Base-by-base conservation (phyloP, 1,140 invertebrate genomes). In the Cephus cinctus region DNA sequence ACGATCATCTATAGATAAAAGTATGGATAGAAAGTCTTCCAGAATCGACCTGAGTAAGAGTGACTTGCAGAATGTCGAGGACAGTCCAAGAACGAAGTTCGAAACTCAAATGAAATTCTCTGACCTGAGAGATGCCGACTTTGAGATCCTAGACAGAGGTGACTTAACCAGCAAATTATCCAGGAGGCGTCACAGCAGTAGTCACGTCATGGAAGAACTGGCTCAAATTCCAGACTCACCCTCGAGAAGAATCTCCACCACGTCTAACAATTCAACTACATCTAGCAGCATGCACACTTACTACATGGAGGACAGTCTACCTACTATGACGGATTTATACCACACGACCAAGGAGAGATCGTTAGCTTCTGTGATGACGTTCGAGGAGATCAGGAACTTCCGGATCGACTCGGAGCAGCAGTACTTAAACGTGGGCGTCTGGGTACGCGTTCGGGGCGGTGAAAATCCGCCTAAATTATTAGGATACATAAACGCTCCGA, bases 351-450 rank as follows among this genome's bases (percentile, higher is more conserved):
- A 67, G 12, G 73, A 75, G 11, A 73, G 67, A 14, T n/a, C 38
- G 2, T 63, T 55, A 8, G 65, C 74, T 0, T 65, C 62, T 23
- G 50, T 89, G 9, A 84, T 90, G 22, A 69, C 79, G 0, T 90
- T 92, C 52, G 83, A 92, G 43, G 90, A 94, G 59, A 81, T 86
- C 43, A 86, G 85, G 52, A 81, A 78, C 42, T 81, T 94, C 83
- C 75, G 85, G 77, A 74, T 82, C 77, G 71, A 86, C 76, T 78
- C 83, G 69, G 65, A 87, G 71, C 56, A 83, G 81, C 61, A 86
- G 46, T 94, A 86, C 71, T 76, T 94, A 27, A 94, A 94, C 72
- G 73, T 94, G 1, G 90, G 90, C 50, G 84, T 94, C 1, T 94
- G 90, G 89, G 81, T 79, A 6, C 79, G 77, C n/a, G 67, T 78